These are phyloP conservation scores for Caenorhabditis brenneri DNA, from an alignment of 1,140 invertebrate genomes.

Conservation along the genomic window DNA sequence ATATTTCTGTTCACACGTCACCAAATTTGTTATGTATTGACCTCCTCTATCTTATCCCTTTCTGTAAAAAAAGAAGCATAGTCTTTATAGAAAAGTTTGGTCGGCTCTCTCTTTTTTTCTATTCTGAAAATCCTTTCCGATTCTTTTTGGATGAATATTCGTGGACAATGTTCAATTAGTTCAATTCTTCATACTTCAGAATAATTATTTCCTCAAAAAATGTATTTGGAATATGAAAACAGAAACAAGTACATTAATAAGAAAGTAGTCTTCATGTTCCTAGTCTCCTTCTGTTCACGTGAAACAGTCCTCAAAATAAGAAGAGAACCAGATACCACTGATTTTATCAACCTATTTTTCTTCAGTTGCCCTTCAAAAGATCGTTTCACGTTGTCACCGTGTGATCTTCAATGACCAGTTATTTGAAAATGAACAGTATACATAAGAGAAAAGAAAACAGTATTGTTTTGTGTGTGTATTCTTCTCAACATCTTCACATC, in stretches of 20 bases:
- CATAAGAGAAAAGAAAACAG: neutral
- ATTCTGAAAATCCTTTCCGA: neutral
- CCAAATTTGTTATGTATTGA: constrained; percentile 43
- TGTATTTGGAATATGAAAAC: too few relatives aligned
- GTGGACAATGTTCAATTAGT: too few relatives aligned
- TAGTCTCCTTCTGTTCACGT: too few relatives aligned
- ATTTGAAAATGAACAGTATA: too few relatives aligned
- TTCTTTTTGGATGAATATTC: too few relatives aligned
- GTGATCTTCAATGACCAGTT: neutral
- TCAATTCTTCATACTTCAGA: too few relatives aligned
- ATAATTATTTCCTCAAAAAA: too few relatives aligned
- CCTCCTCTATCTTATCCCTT: constrained; percentile 27
- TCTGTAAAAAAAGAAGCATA: neutral
- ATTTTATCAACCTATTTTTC: neutral
- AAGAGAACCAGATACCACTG: neutral
- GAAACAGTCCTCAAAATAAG: neutral
- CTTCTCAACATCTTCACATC: neutral
- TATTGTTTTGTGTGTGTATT: neutral
- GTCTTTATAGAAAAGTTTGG: neutral
- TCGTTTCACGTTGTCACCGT: neutral
- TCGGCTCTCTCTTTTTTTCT: neutral
- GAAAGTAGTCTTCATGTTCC: too few relatives aligned
- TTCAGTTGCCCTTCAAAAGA: neutral
- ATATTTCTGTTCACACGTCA: constrained; percentile 18
- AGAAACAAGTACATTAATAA: too few relatives aligned